A percentile compares a stretch with the other conserved stretches of the same genome.
These are phyloP conservation scores for Babyrousa celebensis DNA, from an alignment of 2,797 vertebrate species.

Conservation along the genomic window DNA sequence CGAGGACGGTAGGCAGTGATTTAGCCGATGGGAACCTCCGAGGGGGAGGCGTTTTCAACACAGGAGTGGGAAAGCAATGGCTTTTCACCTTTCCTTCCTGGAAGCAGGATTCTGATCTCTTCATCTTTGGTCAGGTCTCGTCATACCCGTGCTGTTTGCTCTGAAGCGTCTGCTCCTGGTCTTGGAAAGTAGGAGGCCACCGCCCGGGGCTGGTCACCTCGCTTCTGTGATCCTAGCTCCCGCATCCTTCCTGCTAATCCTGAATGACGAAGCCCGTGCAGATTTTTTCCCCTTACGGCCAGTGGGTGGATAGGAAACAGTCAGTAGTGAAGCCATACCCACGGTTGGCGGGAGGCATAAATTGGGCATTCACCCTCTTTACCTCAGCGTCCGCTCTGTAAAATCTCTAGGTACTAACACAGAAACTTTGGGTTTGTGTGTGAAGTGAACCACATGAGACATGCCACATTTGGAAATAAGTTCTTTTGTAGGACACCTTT, in stretches of 20 bases:
- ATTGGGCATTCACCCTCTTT: not conserved
- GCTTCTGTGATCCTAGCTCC: too few relatives aligned
- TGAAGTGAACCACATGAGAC: slow-evolving; percentile 67
- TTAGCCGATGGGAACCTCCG: slow-evolving; percentile 73
- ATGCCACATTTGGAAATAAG: slow-evolving; percentile 62
- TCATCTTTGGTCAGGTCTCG: slow-evolving; percentile 66
- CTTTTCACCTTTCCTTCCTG: slow-evolving; percentile 74
- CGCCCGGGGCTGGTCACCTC: too few relatives aligned
- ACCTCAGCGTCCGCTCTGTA: slow-evolving; percentile 39
- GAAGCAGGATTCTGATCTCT: slow-evolving; percentile 52
- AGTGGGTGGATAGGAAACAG: slow-evolving; percentile 2
- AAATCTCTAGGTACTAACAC: slow-evolving; percentile 69
- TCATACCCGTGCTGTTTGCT: slow-evolving; percentile 59
- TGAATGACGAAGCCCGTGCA: slow-evolving; percentile 35
- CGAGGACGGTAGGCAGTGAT: not conserved
- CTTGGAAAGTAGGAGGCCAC: slow-evolving; percentile 31
- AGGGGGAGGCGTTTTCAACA: slow-evolving; percentile 60
- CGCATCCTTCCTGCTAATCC: not conserved
- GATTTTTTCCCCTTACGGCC: slow-evolving; percentile 24
- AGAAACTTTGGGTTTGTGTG: slow-evolving; percentile 66
- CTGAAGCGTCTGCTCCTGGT: slow-evolving; percentile 58
- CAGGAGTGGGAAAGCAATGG: slow-evolving; percentile 11
- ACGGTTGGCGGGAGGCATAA: not conserved
- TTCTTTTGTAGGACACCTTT: slow-evolving; percentile 27
- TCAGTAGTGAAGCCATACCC: not conserved